A percentile compares a stretch with the other conserved stretches of the same genome.
phyloP scores from a whole-genome alignment of 2,113 vertebrate species.

The Nesospiza acunhae region DNA sequence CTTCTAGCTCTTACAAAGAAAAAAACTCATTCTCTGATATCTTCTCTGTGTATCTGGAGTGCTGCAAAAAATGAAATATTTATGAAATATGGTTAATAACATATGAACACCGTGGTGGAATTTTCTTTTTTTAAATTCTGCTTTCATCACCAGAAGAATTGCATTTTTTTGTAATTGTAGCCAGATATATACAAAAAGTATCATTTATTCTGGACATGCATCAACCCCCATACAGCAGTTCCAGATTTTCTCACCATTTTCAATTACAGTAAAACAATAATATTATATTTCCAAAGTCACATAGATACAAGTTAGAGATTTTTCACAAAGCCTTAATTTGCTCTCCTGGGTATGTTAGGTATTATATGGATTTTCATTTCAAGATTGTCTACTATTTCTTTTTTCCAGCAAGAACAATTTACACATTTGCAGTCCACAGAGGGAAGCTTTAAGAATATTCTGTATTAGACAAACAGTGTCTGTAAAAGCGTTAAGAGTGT shows the following conservation, averaged over 20 bases:
- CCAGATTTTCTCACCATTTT: not conserved
- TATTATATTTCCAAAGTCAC: not conserved
- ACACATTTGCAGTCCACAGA: not conserved
- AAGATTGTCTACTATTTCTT: not conserved
- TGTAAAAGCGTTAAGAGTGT: not conserved
- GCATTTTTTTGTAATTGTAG: not conserved
- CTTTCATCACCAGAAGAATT: conserved; percentile 15
- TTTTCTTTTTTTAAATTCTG: not conserved
- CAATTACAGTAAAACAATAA: not conserved
- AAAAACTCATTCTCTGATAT: not conserved
- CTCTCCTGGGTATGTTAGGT: not conserved
- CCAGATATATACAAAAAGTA: not conserved
- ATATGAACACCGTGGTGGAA: not conserved
- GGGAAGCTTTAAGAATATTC: not conserved
- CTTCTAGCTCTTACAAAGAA: conserved; percentile 8
- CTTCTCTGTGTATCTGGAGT: conserved; percentile 5
- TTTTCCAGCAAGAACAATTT: not conserved
- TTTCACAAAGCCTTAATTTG: conserved; percentile 18
- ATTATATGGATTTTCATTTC: not conserved
- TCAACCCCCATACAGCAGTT: not conserved
- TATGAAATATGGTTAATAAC: not conserved
- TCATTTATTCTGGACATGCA: not conserved
- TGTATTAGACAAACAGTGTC: not conserved
- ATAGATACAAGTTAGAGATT: not conserved
- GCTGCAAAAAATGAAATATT: conserved; percentile 48